Percentiles rank a stretch among this genome's conserved stretches.
Evolutionary conservation across 2,113 vertebrate species (phyloP).

Genomic region (Chloebia gouldiae): DNA sequence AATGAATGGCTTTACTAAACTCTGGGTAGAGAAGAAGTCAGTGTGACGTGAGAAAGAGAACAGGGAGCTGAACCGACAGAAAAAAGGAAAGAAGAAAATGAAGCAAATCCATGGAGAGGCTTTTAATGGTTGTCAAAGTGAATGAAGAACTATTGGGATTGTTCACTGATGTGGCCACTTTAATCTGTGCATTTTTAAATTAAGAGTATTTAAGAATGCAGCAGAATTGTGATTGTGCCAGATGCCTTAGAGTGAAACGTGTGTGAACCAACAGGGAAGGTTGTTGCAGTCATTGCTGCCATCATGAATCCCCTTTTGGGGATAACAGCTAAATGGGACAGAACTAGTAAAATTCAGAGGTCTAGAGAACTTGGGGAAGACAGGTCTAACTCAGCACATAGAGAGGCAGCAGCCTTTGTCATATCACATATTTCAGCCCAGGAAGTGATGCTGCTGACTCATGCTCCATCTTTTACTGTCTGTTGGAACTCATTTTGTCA

Average conservation of each 20-base stretch:
- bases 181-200: not conserved
- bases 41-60: not conserved
- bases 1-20: not conserved
- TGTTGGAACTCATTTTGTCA: not conserved
- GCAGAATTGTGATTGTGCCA: not conserved
- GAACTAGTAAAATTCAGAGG: not conserved
- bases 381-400: not conserved
- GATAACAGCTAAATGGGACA: not conserved
- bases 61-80: not conserved
- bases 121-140: not conserved
- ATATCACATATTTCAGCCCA: not conserved
- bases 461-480: not conserved
- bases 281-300: not conserved
- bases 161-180: not conserved
- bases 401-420: not conserved
- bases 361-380: not conserved
- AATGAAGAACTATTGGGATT: not conserved
- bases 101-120: not conserved
- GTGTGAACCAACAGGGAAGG: not conserved
- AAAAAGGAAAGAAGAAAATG: not conserved
- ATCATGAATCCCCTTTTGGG: not conserved
- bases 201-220: not conserved
- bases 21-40: not conserved
- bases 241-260: not conserved
- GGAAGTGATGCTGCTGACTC: not conserved